These are phyloP conservation scores for Mallotus villosus DNA, from an alignment of 2,797 vertebrate species.

Conservation along the genomic window DNA sequence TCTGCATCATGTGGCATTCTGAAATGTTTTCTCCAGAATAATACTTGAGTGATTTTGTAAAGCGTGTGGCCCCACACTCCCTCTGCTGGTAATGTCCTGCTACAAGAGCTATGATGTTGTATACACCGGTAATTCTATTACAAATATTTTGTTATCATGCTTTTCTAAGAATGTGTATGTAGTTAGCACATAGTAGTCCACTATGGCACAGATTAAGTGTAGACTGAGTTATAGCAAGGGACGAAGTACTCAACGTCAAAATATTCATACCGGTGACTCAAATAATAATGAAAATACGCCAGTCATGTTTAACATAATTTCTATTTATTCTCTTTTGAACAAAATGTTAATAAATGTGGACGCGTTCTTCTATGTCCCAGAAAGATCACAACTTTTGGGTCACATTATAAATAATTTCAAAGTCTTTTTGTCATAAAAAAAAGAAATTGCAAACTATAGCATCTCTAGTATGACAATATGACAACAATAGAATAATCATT, in stretches of 20 bases:
- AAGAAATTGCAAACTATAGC: constrained; percentile 82
- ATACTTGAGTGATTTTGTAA: too few relatives aligned
- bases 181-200: too few relatives aligned
- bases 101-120: background rate
- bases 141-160: background rate
- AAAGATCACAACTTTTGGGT: constrained; percentile 83
- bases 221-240: too few relatives aligned
- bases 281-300: constrained; percentile 52
- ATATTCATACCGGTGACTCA: background rate
- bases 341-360: constrained; percentile 80
- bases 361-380: constrained; percentile 81
- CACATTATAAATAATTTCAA: constrained; percentile 86
- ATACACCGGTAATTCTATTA: background rate
- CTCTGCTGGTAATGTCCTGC: background rate
- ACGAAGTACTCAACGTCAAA: background rate
- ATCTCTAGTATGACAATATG: constrained; percentile 84
- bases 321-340: constrained; percentile 84
- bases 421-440: constrained; percentile 83
- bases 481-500: constrained; percentile 75
- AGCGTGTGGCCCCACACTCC: background rate
- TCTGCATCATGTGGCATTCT: too few relatives aligned
- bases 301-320: constrained; percentile 80
- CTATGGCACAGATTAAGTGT: too few relatives aligned
- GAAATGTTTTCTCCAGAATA: too few relatives aligned
- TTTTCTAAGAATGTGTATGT: too few relatives aligned